phyloP scores from a whole-genome alignment of 2,797 vertebrate genomes.

The Sarcoramphus papa region DNA sequence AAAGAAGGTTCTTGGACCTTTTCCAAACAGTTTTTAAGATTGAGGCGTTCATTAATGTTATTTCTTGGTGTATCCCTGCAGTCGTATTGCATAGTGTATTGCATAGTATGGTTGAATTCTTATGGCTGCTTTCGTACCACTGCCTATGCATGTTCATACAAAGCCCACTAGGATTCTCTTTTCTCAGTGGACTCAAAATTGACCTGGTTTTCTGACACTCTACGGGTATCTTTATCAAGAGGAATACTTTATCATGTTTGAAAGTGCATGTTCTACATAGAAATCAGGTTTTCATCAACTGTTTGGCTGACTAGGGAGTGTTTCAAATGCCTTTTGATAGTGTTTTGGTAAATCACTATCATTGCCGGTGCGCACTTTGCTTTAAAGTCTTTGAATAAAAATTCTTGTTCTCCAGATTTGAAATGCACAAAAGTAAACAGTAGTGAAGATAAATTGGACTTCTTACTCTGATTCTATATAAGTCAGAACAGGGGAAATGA shows the following conservation, averaged over 20 bases:
- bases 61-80: neutral
- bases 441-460: neutral
- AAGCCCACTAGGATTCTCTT: neutral
- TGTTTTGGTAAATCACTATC: neutral
- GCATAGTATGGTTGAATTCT: neutral
- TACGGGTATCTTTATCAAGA: neutral
- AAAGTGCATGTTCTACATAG: neutral
- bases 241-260: neutral
- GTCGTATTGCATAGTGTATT: neutral
- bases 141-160: neutral
- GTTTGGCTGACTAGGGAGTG: neutral
- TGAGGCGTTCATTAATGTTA: neutral
- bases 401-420: neutral
- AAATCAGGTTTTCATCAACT: neutral
- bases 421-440: neutral
- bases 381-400: neutral
- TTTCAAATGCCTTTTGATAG: neutral
- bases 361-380: neutral
- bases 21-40: neutral
- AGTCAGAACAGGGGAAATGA: neutral
- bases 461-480: too few relatives aligned
- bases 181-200: neutral
- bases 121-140: accelerated
- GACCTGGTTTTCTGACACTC: neutral
- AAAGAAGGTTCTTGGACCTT: neutral